phyloP scores from a whole-genome alignment of 2,888 invertebrate species.

The Nemoura dubitans region DNA sequence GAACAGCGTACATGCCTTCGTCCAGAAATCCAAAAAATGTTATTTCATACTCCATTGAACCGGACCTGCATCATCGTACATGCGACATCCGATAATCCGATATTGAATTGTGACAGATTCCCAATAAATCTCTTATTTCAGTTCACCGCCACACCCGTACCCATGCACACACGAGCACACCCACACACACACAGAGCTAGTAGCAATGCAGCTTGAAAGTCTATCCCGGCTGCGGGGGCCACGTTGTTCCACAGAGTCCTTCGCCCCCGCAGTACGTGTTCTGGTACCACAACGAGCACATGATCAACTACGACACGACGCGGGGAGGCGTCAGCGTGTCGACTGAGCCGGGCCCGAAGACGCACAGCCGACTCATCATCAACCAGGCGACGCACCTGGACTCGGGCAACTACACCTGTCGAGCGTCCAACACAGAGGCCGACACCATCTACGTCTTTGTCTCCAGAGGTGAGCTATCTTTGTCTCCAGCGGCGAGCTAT shows the following conservation, averaged over 20 bases:
- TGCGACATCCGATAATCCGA: neutral
- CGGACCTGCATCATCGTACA: neutral
- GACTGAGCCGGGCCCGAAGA: conserved; percentile 58
- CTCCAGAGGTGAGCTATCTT: conserved; percentile 55
- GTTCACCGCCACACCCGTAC: neutral
- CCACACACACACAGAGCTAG: neutral
- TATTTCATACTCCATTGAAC: neutral
- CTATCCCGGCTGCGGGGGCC: neutral
- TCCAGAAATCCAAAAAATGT: neutral
- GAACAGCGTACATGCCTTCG: neutral
- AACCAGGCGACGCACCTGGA: conserved; percentile 58
- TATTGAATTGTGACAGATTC: neutral
- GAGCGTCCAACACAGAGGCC: conserved; percentile 58
- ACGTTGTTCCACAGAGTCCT: conserved; percentile 56
- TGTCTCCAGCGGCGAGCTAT: conserved; percentile 56
- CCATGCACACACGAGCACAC: neutral
- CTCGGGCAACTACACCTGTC: conserved; percentile 59
- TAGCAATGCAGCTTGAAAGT: neutral
- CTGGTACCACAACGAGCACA: conserved; percentile 62
- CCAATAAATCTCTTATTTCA: neutral
- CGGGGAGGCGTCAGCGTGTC: conserved; percentile 59
- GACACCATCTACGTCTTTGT: conserved; percentile 58
- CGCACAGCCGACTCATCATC: conserved; percentile 59
- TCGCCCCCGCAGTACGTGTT: conserved; percentile 61
- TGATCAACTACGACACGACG: conserved; percentile 61